phyloP scores from a whole-genome alignment of 1,140 invertebrate species.

The Nylanderia fulva region DNA sequence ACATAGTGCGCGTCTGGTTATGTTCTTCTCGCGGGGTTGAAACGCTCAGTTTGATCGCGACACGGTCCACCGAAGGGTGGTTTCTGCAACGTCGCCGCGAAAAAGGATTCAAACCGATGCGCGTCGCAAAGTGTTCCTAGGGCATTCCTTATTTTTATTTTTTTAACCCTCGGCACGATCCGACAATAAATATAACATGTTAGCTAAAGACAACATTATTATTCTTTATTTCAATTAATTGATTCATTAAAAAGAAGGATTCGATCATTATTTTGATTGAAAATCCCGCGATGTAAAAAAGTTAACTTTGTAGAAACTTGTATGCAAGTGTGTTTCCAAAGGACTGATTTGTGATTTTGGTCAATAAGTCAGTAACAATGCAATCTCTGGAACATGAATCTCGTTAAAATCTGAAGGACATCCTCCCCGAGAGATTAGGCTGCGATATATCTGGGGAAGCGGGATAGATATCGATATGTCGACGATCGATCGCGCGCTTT shows the following conservation, averaged over 20 bases:
- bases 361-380: neutral
- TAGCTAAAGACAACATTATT: neutral
- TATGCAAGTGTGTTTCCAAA: neutral
- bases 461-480: slow-evolving; percentile 5
- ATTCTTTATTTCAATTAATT: neutral
- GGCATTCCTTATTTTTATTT: neutral
- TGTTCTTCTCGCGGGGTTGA: slow-evolving; percentile 47
- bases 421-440: neutral
- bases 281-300: too few relatives aligned
- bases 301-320: neutral
- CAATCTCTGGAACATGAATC: neutral
- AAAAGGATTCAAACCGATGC: neutral
- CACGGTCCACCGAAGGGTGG: slow-evolving; percentile 39
- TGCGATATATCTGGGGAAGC: neutral
- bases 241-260: too few relatives aligned
- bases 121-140: neutral
- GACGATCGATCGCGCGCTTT: slow-evolving; percentile 3
- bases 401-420: neutral
- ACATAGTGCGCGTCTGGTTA: slow-evolving; percentile 47
- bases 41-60: slow-evolving; percentile 59
- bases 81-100: neutral
- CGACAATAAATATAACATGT: neutral
- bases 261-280: neutral
- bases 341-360: neutral
- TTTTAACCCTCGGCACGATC: neutral